Base-by-base conservation (phyloP, 2,113 vertebrate species). In the Micromys minutus region DNA sequence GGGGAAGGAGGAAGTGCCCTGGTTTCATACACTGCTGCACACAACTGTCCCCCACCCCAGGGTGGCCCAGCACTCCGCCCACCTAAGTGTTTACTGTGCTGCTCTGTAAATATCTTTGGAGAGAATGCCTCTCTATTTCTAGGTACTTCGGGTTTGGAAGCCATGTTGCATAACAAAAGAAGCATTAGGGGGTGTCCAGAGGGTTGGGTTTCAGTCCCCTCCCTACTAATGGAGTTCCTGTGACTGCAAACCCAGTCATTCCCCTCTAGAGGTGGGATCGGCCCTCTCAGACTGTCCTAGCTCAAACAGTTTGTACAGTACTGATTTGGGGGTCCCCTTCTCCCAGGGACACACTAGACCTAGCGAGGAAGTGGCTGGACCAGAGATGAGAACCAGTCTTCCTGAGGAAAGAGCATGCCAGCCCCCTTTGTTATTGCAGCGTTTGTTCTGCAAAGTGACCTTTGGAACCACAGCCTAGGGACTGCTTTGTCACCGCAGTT, bases 371-470 rank as follows among this genome's bases (percentile, higher is more conserved):
- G 26, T 2, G 42, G 59, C 39, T 89, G 52, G 57, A 47, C 3
- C 39, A 26, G 63, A 90, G 31, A 55, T 63, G 55, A 93, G 42
- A 89, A 42, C 34, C 79, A 91, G 45, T 17, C 76, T 29, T 47
- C 69, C 42, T 31, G 47, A 69, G n/a, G 36, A 94, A 94, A 86
- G 45, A 61, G 47, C 26, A 39, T 2, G 74, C 69, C 75, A 61
- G 42, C n/a, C 79, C 36, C 34, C 29, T 91, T 39, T 77, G 59
- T 57, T 42, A 22, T n/a, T 11, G 15, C 47, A 91, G 87, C 16
- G 65, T 69, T 67, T 83, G 50, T 19, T 21, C 79, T 93, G 80
- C 34, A 95, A 90, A 95, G 83, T 50, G 81, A 79, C 83, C 81
- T 94, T 84, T 71, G 63, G 61, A 95, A 80, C 74, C 63, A 65